A percentile compares a stretch with the other conserved stretches of the same genome.
These are phyloP conservation scores for Gnathonemus echidnorhynchus DNA, from an alignment of 2,113 vertebrate genomes.

Conservation along the genomic window DNA sequence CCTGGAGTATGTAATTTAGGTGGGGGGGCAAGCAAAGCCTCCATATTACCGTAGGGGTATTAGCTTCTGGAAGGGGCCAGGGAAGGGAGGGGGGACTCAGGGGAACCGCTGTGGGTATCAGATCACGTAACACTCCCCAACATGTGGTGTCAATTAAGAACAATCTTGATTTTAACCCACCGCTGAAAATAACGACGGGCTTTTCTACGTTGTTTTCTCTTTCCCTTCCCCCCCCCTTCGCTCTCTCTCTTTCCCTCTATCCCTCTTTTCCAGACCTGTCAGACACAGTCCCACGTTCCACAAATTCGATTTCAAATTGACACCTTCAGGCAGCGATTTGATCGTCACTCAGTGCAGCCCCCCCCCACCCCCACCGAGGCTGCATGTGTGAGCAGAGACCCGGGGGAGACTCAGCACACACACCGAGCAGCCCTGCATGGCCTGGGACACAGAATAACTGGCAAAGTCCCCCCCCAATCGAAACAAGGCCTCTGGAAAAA, in stretches of 20 bases:
- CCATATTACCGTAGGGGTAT: conserved; percentile 51
- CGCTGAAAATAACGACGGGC: conserved; percentile 60
- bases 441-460: not conserved
- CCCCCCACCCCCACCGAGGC: not conserved
- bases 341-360: conserved; percentile 15
- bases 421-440: conserved; percentile 17
- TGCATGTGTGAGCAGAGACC: not conserved
- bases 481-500: not conserved
- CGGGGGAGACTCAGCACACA: not conserved
- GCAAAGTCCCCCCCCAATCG: not conserved
- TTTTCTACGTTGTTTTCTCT: conserved; percentile 48
- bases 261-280: conserved; percentile 36
- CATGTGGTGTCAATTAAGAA: conserved; percentile 76
- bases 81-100: conserved; percentile 25
- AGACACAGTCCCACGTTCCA: conserved; percentile 30
- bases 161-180: conserved; percentile 73
- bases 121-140: conserved; percentile 66
- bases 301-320: conserved; percentile 50
- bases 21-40: not conserved
- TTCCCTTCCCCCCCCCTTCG: conserved; percentile 20
- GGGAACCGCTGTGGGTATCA: conserved; percentile 52
- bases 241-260: not conserved
- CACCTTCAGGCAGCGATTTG: conserved; percentile 35
- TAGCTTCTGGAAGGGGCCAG: conserved; percentile 47
- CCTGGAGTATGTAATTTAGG: conserved; percentile 45